Evolutionary conservation across 2,797 vertebrate genomes (phyloP), one percentile per base, ranked within the genome.

Genomic region (Sebastes alutus): DNA sequence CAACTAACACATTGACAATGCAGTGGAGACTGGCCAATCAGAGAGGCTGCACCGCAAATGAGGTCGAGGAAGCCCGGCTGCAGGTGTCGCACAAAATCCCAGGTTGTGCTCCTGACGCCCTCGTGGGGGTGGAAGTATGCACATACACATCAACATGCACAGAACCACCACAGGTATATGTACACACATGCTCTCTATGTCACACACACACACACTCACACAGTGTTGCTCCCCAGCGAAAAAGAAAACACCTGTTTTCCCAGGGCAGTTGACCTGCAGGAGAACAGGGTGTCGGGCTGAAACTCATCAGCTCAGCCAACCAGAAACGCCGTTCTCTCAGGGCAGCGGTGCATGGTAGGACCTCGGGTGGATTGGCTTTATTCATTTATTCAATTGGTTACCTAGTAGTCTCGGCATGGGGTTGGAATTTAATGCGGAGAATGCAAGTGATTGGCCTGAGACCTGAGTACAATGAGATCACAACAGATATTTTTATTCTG

Each of bases 241-340:
- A 80, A 76, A 81, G 23, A 82, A 83, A 82, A 87, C 78, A 83
- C 77, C 82, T 89, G 85, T 79, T 80, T 59, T 83, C 82, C 73
- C 54, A 6, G 33, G 58, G 66, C 70, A 38, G 52, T 65, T 84
- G 83, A 90, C 87, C 86, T 76, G 70, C 77, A 79, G 80, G 66
- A 72, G 66, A 72, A 75, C 54, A 56, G n/a, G 62, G 68, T 76
- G 80, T 86, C 55, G 4, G 59, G 23, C 49, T 77, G 56, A 78
- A 86, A 87, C 64, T 89, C 81, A 86, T 91, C 87, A 84, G 85
- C 83, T 80, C 82, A 86, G 60, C 84, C 81, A 55, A 84, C 73
- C 87, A 64, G 86, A 88, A 89, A 83, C n/a, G 1, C 1, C 16
- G 18, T 62, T 38, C 67, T 80, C 56, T 52, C 35, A 38, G 73